These are phyloP conservation scores for Ceratothoa steindachneri DNA, from an alignment of 2,888 invertebrate species.

Conservation along the genomic window DNA sequence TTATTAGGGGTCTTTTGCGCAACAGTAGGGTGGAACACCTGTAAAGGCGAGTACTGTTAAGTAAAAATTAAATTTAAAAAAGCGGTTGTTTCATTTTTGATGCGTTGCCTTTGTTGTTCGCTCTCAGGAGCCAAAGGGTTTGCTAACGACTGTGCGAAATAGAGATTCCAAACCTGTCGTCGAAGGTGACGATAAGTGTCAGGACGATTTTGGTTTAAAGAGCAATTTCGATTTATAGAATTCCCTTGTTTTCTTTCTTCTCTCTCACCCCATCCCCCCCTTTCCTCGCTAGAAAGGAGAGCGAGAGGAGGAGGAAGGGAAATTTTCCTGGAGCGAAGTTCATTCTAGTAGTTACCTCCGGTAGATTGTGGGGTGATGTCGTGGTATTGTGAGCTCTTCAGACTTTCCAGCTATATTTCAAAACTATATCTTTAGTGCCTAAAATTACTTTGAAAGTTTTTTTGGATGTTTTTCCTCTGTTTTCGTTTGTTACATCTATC, in stretches of 20 bases:
- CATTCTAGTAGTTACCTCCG: constrained; percentile 10
- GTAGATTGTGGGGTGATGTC: background rate
- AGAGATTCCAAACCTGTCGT: too few species aligned
- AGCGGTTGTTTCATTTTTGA: too few species aligned
- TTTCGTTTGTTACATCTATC: background rate
- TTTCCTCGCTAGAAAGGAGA: background rate
- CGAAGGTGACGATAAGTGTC: too few species aligned
- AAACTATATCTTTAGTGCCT: constrained; percentile 13
- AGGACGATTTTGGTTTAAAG: background rate
- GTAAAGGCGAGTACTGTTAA: too few species aligned
- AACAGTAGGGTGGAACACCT: too few species aligned
- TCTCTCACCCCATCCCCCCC: background rate
- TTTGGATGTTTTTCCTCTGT: background rate
- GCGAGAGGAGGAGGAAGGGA: background rate
- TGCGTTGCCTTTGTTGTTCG: too few species aligned
- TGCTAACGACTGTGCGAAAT: too few species aligned
- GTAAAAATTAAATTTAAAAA: too few species aligned
- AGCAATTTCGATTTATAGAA: constrained; percentile 2
- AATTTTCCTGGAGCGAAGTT: background rate
- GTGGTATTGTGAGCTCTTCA: background rate
- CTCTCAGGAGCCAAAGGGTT: too few species aligned
- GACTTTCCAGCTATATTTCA: background rate
- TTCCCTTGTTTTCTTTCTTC: background rate
- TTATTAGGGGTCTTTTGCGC: too few species aligned
- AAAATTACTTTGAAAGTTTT: background rate